Conservation (phyloP, 2,113 vertebrate species). For the Procavia capensis region DNA sequence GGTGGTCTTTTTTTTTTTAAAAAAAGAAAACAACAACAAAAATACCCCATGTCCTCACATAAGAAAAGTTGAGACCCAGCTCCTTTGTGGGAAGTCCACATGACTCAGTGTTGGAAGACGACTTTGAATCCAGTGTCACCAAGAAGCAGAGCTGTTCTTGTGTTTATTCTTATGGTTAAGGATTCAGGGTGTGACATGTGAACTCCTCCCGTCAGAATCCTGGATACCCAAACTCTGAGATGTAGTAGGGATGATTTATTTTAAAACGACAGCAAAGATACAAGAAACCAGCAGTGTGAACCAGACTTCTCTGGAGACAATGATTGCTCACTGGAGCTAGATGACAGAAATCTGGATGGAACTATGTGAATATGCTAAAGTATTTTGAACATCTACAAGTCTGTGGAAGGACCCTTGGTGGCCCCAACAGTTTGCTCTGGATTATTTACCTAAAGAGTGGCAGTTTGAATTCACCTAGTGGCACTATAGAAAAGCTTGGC, state of each 20-base stretch:
- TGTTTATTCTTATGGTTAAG: accelerated
- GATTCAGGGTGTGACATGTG: neutral
- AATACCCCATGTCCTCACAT: neutral
- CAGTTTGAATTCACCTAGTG: neutral
- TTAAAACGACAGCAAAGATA: neutral
- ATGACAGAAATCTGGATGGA: neutral
- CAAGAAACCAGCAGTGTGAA: neutral
- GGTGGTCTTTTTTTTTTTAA: neutral
- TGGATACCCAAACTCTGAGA: neutral
- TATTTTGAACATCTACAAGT: slow-evolving; percentile 36
- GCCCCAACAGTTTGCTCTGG: neutral
- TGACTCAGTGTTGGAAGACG: neutral
- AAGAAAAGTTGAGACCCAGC: neutral
- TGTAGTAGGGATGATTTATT: neutral
- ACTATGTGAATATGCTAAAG: slow-evolving; percentile 57
- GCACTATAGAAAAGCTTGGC: neutral
- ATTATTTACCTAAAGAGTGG: neutral
- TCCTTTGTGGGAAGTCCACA: neutral
- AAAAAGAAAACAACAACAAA: too few relatives aligned
- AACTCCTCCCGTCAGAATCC: accelerated
- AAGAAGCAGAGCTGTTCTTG: too few relatives aligned
- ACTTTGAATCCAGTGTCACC: neutral
- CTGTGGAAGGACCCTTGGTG: neutral
- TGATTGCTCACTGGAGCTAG: slow-evolving; percentile 40
- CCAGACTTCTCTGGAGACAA: neutral